Evolutionary conservation across 1,140 invertebrate species (phyloP), one percentile per base, ranked within the genome.

Genomic region (Penaeus chinensis): DNA sequence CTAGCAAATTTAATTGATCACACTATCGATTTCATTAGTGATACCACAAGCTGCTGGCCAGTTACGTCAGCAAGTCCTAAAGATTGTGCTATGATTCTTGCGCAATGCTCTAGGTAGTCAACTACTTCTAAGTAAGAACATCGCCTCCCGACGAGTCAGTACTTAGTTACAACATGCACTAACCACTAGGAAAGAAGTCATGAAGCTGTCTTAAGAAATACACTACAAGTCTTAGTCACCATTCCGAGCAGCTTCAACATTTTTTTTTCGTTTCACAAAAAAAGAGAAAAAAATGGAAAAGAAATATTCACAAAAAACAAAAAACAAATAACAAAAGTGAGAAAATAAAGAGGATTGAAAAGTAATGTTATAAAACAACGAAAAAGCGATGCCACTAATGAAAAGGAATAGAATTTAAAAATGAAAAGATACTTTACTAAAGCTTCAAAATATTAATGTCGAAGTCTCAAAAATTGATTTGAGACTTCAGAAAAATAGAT

Each of bases 131-230:
- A 60, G 74, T 74, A 77, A 82, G 81, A 71, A 74, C 27, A 74
- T 76, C n/a, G 85, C 71, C 79, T 65, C 24, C 76, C 60, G 37
- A 63, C 42, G 60, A 61, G 11, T 69, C 42, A 66, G 61, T 54
- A 80, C 37, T 82, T 32, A 87, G 47, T 24, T 60, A 82, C 85
- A 82, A 47, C 85, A 87, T 87, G 85, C 85, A 87, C 79, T 77
- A 77, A 87, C 61, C n/a, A 76, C 79, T 82, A 82, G 42, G n/a
- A 61, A 65, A 87, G 82, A 69, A 71, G 42, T 82, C 32, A 77
- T 79, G 85, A 77, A 82, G 85, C 85, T 80, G 77, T 42, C 42
- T 61, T 71, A 87, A 77, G 54, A 62, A 82, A 74, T 61, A 82
- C 85, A 87, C 85, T 87, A 87, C 85, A 87, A n/a, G 76, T 32